phyloP scores from a whole-genome alignment of 1,140 invertebrate species.

The Euwallacea similis region DNA sequence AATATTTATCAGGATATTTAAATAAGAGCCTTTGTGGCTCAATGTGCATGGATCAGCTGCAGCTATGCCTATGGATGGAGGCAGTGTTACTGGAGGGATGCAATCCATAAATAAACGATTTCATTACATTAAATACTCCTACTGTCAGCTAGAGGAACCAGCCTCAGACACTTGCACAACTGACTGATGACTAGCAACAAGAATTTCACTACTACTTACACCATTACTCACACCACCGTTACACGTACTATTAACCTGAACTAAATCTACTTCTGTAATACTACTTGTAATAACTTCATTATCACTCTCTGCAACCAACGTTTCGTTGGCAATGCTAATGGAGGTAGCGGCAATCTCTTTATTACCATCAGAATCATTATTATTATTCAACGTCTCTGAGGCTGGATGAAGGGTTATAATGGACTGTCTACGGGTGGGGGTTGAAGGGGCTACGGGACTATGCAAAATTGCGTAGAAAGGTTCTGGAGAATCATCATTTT shows the following conservation, averaged over 20 bases:
- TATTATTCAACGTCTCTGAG: slow-evolving; percentile 41
- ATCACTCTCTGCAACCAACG: neutral
- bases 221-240: neutral
- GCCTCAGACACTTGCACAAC: slow-evolving; percentile 16
- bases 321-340: neutral
- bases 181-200: slow-evolving; percentile 9
- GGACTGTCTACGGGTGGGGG: slow-evolving; percentile 46
- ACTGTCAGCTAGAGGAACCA: slow-evolving; percentile 30
- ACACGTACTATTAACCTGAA: neutral
- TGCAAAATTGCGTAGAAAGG: slow-evolving; percentile 50
- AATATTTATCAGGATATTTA: too few species aligned
- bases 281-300: slow-evolving; percentile 13
- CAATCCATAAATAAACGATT: too few species aligned
- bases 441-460: slow-evolving; percentile 39
- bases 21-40: too few species aligned
- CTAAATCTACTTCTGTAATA: slow-evolving; percentile 7
- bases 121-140: slow-evolving; percentile 13
- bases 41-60: too few species aligned
- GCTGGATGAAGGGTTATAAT: slow-evolving; percentile 52
- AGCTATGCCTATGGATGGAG: too few species aligned
- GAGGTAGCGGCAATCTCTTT: neutral
- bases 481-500: slow-evolving; percentile 44
- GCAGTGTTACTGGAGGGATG: too few species aligned
- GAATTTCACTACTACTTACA: slow-evolving; percentile 12
- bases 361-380: slow-evolving; percentile 7